These are phyloP conservation scores for Malurus leucopterus DNA, from an alignment of 2,797 vertebrate species.

Conservation along the genomic window DNA sequence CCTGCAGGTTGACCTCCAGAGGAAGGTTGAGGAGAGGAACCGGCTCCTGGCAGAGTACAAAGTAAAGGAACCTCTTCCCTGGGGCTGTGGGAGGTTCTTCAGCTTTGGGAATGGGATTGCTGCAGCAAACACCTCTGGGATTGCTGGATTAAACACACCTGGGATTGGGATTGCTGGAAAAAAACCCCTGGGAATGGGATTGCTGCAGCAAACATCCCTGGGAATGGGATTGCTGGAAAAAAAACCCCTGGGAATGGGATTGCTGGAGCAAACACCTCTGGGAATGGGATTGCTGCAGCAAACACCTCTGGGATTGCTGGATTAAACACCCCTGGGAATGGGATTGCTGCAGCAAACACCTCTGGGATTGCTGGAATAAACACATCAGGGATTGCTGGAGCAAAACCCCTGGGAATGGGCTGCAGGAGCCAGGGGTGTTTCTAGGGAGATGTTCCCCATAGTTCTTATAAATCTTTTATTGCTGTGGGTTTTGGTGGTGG, in stretches of 20 bases:
- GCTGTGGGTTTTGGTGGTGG: neutral
- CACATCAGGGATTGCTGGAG: neutral
- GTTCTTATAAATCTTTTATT: neutral
- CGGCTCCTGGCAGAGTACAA: constrained; percentile 85
- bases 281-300: neutral
- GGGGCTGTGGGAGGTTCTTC: neutral
- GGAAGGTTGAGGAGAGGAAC: constrained; percentile 90
- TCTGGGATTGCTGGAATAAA: neutral
- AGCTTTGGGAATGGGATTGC: neutral
- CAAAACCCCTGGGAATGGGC: neutral
- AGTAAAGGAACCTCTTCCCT: constrained; percentile 66
- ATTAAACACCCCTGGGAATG: neutral
- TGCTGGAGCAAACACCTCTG: neutral
- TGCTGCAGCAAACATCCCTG: neutral
- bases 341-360: neutral
- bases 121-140: neutral
- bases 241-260: neutral
- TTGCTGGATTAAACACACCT: neutral
- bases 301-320: too few species aligned
- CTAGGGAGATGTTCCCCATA: neutral
- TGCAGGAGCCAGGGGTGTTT: neutral
- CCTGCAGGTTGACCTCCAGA: constrained; percentile 88
- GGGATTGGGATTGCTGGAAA: neutral
- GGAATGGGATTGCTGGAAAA: too few species aligned
- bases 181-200: neutral